These are phyloP conservation scores for Sebastes paucispinis DNA, from an alignment of 2,797 vertebrate species.

Conservation along the genomic window DNA sequence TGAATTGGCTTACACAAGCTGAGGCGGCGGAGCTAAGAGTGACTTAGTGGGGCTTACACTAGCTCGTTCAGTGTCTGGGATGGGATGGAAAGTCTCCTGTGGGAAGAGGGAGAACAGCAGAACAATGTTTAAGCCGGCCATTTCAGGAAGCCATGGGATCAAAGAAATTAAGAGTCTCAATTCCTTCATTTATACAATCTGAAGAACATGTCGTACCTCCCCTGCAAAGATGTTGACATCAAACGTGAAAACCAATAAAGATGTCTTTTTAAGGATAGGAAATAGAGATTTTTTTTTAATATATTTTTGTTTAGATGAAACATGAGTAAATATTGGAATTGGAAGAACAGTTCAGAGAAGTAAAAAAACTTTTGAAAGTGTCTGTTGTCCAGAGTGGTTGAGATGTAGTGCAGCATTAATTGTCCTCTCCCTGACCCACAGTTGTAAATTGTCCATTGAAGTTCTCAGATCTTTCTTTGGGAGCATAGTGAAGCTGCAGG, in stretches of 20 bases:
- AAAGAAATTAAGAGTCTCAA: constrained; percentile 69
- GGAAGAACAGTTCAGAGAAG: neutral
- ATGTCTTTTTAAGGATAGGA: neutral
- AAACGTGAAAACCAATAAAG: neutral
- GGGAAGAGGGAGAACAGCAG: constrained; percentile 73
- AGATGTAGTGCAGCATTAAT: neutral
- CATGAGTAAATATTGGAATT: neutral
- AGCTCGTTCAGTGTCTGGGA: constrained; percentile 73
- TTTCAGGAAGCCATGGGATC: constrained; percentile 74
- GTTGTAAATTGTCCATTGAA: constrained; percentile 1
- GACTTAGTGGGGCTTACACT: constrained; percentile 79
- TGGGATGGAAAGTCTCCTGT: constrained; percentile 73
- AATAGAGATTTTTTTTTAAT: neutral
- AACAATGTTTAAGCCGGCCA: constrained; percentile 70
- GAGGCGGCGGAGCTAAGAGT: constrained; percentile 72
- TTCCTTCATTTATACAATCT: constrained; percentile 60
- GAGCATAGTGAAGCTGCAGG: neutral
- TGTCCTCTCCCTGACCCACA: constrained; percentile 7
- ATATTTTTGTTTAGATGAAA: neutral
- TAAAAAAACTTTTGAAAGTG: neutral
- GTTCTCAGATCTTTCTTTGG: neutral
- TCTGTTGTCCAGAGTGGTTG: neutral
- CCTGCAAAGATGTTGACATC: constrained; percentile 20
- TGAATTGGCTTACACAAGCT: constrained; percentile 75
- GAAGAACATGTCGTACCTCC: constrained; percentile 37